Evolutionary conservation across 2,113 vertebrate species (phyloP).

Genomic region (Gavialis gangeticus): DNA sequence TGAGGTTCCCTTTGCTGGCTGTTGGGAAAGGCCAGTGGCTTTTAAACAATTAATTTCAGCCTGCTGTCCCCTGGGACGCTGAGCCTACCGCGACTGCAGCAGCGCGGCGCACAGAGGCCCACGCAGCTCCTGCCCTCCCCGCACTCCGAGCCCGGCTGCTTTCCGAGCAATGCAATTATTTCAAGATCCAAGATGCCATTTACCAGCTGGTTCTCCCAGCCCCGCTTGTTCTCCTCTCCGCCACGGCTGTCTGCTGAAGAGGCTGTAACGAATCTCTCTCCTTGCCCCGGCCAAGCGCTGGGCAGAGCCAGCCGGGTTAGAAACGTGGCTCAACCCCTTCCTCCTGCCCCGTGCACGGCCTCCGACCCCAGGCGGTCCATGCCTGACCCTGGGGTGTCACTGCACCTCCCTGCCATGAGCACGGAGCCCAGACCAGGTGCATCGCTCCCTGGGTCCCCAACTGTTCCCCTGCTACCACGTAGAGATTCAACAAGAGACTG

Average conservation of each 20-base stretch:
- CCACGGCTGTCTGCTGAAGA: background rate
- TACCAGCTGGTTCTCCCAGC: background rate
- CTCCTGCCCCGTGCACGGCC: background rate
- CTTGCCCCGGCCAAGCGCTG: background rate
- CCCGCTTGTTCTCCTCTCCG: background rate
- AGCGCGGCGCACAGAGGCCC: rapidly evolving
- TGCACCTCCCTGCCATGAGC: background rate
- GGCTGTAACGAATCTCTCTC: background rate
- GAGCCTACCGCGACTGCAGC: rapidly evolving
- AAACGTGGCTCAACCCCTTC: rapidly evolving
- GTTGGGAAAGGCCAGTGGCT: rapidly evolving
- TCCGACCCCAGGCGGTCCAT: background rate
- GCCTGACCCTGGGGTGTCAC: background rate
- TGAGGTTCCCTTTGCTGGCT: background rate
- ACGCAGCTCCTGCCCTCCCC: rapidly evolving
- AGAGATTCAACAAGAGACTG: background rate
- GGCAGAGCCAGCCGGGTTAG: background rate
- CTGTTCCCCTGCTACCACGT: background rate
- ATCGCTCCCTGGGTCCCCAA: background rate
- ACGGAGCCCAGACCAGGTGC: background rate
- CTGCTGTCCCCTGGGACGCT: rapidly evolving
- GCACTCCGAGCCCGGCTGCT: rapidly evolving
- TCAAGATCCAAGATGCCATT: rapidly evolving
- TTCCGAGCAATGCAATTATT: background rate
- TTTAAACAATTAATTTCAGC: background rate